Base-by-base conservation (phyloP, 1,140 invertebrate genomes). In the Coboldia fuscipes region DNA sequence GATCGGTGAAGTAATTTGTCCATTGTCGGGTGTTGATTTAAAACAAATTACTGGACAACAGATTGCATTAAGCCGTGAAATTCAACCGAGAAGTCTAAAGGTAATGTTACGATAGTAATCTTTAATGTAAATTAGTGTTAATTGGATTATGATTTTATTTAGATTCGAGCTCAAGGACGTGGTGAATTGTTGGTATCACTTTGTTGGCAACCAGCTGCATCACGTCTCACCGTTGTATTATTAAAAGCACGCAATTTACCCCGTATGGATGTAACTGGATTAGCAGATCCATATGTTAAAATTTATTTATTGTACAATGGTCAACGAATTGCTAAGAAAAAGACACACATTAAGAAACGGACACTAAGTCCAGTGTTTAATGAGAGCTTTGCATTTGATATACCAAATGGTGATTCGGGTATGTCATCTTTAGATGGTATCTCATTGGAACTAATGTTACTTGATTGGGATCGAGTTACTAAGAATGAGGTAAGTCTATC, bases 351-450 rank as follows among this genome's bases (percentile, higher is more conserved):
- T 17, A 97, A 97, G 65, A 97, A 96, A 54, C 72, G 89, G 21
- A 97, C 93, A 3, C 62, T 94, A 34, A 94, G 90, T 60, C 94
- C 94, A 0, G 88, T 98, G 30, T 99, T 96, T 62, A 98, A 98
- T 60, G 93, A 98, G 60, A 92, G 85, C 14, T 97, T 84, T 50
- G 76, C 80, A 14, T 85, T 85, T 48, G 80, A 85, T 37, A 77
- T 85, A 40, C 81, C 81, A 0, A 61, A 58, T 22, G 54, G 57
- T 15, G 62, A 60, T n/a, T n/a, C n/a, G n/a, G 41, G 58, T 59
- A 30, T 42, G 48, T 32, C 86, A 47, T 75, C 75, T 13, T 70
- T 96, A 30, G 79, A 85, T 42, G 82, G 80, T 47, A 78, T 96
- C 33, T 84, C 81, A 35, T 65, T 97, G 20, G 88, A 96, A 55